Evolutionary conservation across 2,797 vertebrate genomes (phyloP).

Genomic region (Zenarchopterus dispar): DNA sequence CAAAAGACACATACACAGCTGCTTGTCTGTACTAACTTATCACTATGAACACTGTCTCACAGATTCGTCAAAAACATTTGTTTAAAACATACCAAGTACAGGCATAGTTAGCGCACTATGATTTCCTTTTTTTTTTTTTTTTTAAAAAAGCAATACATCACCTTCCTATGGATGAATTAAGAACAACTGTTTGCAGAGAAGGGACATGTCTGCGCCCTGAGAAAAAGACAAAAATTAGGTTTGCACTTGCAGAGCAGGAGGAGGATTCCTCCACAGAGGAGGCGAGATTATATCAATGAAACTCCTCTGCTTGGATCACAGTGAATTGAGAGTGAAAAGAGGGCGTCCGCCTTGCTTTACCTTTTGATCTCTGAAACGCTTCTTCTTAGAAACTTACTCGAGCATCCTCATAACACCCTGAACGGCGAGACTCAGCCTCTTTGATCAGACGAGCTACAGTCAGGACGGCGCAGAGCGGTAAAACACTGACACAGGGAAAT

Average conservation of each 20-base stretch:
- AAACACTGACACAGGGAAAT: slow-evolving; percentile 19
- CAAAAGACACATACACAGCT: too few relatives aligned
- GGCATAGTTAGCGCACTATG: too few relatives aligned
- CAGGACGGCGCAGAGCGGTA: slow-evolving; percentile 21
- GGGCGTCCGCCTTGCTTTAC: slow-evolving; percentile 28
- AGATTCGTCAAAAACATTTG: too few relatives aligned
- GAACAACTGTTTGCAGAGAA: neutral
- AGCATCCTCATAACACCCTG: slow-evolving; percentile 31
- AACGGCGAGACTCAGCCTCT: slow-evolving; percentile 38
- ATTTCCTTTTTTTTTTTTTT: too few relatives aligned
- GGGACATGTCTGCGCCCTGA: neutral
- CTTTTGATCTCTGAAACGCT: slow-evolving; percentile 56
- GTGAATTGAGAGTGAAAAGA: slow-evolving; percentile 53
- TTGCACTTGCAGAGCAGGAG: slow-evolving; percentile 10
- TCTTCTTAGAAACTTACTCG: slow-evolving; percentile 37
- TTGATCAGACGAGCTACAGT: slow-evolving; percentile 48
- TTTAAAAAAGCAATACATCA: neutral
- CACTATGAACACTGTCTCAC: too few relatives aligned
- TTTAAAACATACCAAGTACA: too few relatives aligned
- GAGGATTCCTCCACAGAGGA: slow-evolving; percentile 23
- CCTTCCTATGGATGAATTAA: neutral
- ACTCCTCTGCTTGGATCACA: slow-evolving; percentile 53
- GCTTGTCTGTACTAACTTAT: too few relatives aligned
- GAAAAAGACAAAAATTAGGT: neutral
- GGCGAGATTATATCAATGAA: slow-evolving; percentile 50